phyloP scores from a whole-genome alignment of 2,888 invertebrate species.

The Tiphia femorata region DNA sequence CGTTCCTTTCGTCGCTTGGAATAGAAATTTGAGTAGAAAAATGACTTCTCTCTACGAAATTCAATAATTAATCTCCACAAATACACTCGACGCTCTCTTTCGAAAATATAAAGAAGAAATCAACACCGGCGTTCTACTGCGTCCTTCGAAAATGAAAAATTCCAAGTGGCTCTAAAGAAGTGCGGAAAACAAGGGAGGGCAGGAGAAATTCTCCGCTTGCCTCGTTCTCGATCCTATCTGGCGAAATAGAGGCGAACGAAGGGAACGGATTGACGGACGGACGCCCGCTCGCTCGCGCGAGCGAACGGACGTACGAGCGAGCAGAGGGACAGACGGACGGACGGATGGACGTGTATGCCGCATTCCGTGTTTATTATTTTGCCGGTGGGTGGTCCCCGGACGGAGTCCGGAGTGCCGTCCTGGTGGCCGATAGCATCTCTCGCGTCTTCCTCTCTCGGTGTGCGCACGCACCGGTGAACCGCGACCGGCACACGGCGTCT shows the following conservation, averaged over 20 bases:
- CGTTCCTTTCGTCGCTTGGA: no score
- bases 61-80: no score
- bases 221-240: constrained; percentile 51
- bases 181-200: not conserved
- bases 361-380: constrained; percentile 63
- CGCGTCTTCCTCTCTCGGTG: constrained; percentile 47
- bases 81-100: no score
- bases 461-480: constrained; percentile 59
- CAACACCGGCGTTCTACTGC: no score
- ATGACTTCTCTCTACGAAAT: no score
- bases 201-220: constrained; percentile 2
- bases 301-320: constrained; percentile 24
- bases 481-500: constrained; percentile 53
- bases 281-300: constrained; percentile 20
- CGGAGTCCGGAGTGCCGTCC: constrained; percentile 56
- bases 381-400: constrained; percentile 62
- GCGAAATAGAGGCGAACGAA: constrained; percentile 52
- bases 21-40: no score
- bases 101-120: no score
- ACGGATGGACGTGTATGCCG: constrained; percentile 44
- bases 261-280: no score
- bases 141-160: no score
- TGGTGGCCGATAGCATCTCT: constrained; percentile 60
- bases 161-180: no score
- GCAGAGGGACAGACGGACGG: constrained; percentile 16